These are phyloP conservation scores for Pherbina coryleti DNA, from an alignment of 2,888 invertebrate species.

Conservation along the genomic window DNA sequence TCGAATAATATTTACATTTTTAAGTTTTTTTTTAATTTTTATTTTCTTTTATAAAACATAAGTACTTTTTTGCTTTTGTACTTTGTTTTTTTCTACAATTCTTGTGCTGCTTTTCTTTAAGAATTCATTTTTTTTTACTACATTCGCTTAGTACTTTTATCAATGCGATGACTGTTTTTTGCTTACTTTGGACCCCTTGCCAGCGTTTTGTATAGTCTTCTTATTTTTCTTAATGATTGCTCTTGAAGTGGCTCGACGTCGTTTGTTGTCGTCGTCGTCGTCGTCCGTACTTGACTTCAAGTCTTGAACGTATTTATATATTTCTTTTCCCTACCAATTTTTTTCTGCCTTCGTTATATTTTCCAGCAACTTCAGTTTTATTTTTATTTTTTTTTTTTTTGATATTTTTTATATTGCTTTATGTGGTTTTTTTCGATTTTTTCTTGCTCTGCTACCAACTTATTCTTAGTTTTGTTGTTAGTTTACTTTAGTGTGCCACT, in stretches of 20 bases:
- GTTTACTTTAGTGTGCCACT: not conserved
- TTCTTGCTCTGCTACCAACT: not conserved
- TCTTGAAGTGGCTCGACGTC: not conserved
- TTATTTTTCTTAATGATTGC: slow-evolving; percentile 3
- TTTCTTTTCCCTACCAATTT: not conserved
- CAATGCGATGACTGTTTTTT: not conserved
- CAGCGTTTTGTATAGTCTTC: not conserved
- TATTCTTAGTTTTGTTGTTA: not conserved
- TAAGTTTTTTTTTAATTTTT: too few relatives aligned
- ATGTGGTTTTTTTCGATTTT: not conserved
- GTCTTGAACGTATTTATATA: not conserved
- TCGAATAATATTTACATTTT: too few relatives aligned
- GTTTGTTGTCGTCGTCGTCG: not conserved
- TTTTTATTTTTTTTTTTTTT: not conserved
- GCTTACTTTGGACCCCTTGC: not conserved
- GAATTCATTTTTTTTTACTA: not conserved
- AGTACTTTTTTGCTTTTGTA: not conserved
- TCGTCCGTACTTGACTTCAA: not conserved
- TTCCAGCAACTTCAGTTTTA: not conserved
- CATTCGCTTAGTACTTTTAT: not conserved
- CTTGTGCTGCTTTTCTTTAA: not conserved
- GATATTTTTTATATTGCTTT: not conserved
- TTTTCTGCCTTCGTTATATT: not conserved
- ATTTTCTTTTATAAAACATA: too few relatives aligned
- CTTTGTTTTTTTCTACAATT: not conserved